These are phyloP conservation scores for Pelecanus crispus DNA, from an alignment of 2,113 vertebrate species.

Conservation along the genomic window DNA sequence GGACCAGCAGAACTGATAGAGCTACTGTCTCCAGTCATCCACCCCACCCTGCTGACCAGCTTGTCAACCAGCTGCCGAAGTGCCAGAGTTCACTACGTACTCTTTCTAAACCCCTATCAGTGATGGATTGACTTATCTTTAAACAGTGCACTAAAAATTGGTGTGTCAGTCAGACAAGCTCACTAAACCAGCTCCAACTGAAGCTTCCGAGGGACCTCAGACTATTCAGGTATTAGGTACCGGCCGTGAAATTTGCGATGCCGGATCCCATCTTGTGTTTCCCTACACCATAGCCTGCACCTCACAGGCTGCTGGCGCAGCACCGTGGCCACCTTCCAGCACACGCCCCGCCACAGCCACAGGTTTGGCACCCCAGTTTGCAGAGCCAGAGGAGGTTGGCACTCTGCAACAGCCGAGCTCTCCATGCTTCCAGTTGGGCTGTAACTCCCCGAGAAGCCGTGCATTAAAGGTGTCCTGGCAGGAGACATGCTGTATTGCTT, in stretches of 20 bases:
- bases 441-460: not conserved
- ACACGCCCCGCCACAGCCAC: fast-evolving
- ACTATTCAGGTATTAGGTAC: not conserved
- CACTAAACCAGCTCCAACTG: not conserved
- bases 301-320: not conserved
- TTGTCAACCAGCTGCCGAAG: not conserved
- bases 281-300: not conserved
- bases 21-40: not conserved
- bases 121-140: not conserved
- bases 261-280: not conserved
- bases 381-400: fast-evolving
- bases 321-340: not conserved
- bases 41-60: not conserved
- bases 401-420: not conserved
- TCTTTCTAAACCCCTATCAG: not conserved
- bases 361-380: not conserved
- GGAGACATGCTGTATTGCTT: not conserved
- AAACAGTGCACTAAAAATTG: not conserved
- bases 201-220: not conserved
- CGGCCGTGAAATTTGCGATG: fast-evolving
- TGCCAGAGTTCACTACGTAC: fast-evolving
- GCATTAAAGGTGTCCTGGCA: not conserved
- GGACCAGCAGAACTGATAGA: not conserved
- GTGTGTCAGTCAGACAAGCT: not conserved
- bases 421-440: fast-evolving